Base-by-base conservation (phyloP, 2,888 invertebrate species). In the Trissonchulus sp. region DNA sequence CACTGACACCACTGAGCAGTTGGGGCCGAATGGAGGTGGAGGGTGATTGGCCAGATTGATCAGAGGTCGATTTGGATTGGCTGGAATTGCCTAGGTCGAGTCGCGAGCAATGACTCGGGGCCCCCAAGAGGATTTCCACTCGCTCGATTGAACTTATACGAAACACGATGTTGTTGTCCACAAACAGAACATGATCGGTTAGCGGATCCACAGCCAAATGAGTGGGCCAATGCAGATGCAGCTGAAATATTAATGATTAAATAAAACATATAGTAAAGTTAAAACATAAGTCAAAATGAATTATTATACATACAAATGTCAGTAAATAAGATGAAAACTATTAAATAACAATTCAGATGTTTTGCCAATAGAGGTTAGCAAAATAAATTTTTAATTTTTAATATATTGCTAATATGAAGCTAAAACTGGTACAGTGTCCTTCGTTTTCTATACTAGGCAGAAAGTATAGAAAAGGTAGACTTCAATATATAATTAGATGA, bases 161-260 rank as follows among this genome's bases (percentile, higher is more conserved):
- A 60, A 71, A n/a, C 3, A 80, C 79, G 72, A 78, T 79, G 3
- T 77, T 60, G 83, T 95, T 94, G 84, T 99, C 99, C 79, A 98
- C 93, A 81, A 99, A 94, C 84, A 97, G 94, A 15, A 99, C 87
- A 0, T 93, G 91, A 73, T 94, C 94, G 84, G 98, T 97, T 30
- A 97, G 87, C 0, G 96, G 96, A 83, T 95, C 96, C 72, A 98
- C 88, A 0, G 95, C 92, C 77, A 99, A 87, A 33, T 94, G 93
- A n/a, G 96, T 96, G 1, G 99, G 98, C 98, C 98, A 99, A 83
- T 94, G 93, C 18, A 97, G 71, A 33, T 3, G 23, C 28, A 69
- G 71, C 71, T 69, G 34, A 69, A 69, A 36, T 15, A 8, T 15
- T 15, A 65, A 28, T 33, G 18, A 65, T 15, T 65, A 65, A 33